Percentiles rank a stretch among this genome's conserved stretches.
phyloP scores from a whole-genome alignment of 2,888 invertebrate genomes.

The Macrophya annulata region DNA sequence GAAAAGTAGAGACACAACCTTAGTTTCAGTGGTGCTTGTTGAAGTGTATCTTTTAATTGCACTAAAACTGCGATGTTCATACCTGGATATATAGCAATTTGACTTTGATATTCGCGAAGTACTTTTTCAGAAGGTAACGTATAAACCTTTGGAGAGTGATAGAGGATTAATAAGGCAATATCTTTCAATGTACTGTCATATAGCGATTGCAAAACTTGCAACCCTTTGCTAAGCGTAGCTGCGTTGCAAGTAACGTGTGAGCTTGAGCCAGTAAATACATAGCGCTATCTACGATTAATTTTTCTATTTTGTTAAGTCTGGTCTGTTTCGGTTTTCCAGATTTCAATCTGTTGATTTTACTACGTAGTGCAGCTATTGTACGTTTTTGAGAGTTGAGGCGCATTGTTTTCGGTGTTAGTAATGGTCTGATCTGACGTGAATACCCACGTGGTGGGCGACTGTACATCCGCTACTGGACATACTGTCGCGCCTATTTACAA shows the following conservation, averaged over 20 bases:
- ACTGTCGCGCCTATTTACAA: too few relatives aligned
- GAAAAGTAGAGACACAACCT: conserved; percentile 15
- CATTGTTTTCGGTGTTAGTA: conserved; percentile 33
- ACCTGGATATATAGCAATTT: neutral
- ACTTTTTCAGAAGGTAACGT: neutral
- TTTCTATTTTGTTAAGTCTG: neutral
- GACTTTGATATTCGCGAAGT: too few relatives aligned
- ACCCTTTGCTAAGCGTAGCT: conserved; percentile 5
- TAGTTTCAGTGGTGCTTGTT: neutral
- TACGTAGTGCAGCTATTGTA: conserved; percentile 20
- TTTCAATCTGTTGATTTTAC: neutral
- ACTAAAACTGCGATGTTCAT: neutral
- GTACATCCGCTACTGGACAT: too few relatives aligned
- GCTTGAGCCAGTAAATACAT: neutral
- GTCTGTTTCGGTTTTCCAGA: neutral
- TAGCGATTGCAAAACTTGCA: conserved; percentile 7
- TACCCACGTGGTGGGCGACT: too few relatives aligned
- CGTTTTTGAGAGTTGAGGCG: neutral
- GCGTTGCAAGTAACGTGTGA: neutral
- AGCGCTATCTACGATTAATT: conserved; percentile 19
- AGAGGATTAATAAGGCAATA: conserved; percentile 5
- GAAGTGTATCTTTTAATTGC: neutral
- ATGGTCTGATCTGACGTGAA: too few relatives aligned
- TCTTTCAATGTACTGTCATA: conserved; percentile 1
- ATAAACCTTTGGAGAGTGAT: conserved; percentile 21